Percentiles rank a stretch among this genome's conserved stretches.
Conservation (phyloP, 2,113 vertebrate species). For the Grammomys surdaster region DNA sequence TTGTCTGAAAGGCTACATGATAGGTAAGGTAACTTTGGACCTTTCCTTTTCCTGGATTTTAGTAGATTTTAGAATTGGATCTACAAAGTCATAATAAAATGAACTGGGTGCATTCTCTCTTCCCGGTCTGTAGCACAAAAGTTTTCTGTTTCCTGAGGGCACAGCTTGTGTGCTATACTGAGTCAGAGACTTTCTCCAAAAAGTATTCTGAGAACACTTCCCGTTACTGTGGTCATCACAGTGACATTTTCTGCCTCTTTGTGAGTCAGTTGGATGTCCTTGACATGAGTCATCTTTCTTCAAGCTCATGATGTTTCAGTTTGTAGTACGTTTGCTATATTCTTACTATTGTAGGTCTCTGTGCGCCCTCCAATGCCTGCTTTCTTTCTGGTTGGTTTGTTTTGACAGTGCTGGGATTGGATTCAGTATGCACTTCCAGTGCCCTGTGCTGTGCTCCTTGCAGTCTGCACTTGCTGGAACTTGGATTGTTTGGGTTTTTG, state of each 20-base stretch:
- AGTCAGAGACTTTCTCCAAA: neutral
- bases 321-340: neutral
- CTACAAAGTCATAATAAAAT: neutral
- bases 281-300: neutral
- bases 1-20: neutral
- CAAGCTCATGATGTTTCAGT: neutral
- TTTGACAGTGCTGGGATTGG: neutral
- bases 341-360: neutral
- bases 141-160: neutral
- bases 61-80: neutral
- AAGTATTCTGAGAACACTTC: neutral
- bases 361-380: neutral
- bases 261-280: neutral
- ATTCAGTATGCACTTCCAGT: neutral
- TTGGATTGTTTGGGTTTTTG: neutral
- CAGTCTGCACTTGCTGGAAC: neutral
- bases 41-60: neutral
- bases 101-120: neutral
- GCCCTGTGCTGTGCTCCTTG: neutral
- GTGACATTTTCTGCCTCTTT: neutral
- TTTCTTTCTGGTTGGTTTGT: neutral
- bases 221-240: neutral
- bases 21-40: neutral
- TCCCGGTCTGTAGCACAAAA: neutral
- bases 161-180: neutral